Evolutionary conservation across 1,140 invertebrate genomes (phyloP), one percentile per base, ranked within the genome.

Genomic region (Procambarus clarkii): DNA sequence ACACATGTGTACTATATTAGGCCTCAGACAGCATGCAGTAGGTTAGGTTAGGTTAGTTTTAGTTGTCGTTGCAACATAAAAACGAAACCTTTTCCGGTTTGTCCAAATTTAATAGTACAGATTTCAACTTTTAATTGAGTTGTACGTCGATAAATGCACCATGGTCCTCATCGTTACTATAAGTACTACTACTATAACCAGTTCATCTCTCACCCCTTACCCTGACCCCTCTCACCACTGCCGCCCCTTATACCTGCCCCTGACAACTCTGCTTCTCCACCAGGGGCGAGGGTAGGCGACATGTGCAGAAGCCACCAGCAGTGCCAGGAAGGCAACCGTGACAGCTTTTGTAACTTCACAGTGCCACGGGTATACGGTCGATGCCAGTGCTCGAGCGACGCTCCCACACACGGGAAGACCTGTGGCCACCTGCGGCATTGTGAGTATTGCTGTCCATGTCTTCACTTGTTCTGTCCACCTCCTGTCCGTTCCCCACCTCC

Each of bases 251-350:
- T 11, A 21, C 5, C 69, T 34, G 1, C 18, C 45, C 45, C 58
- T 13, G 13, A 13, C 9, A 2, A 48, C 44, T n/a, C 15, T 80
- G 8, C 11, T 44, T 48, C 13, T 13, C 44, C 34, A 9, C 21
- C 95, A 98, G 98, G 97, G 93, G 97, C 97, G n/a, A 96, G 96
- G 94, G 96, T 97, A 34, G 97, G 97, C 78, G 96, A 98, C 91
- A 97, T 98, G n/a, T 98, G 98, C 94, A 98, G 98, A 94, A 98
- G 97, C 93, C 97, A 98, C 94, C 96, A 96, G 76, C 97, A 98
- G 94, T 98, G 98, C 94, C 96, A 96, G 86, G 95, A 98, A 91
- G 97, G 97, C 95, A 97, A 97, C 93, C 96, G 95, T 78, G 96
- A 97, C 93, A 97, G 97, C 81, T 97, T 97, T 93, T 98, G 98